phyloP scores from a whole-genome alignment of 2,797 vertebrate species.

The Mastacembelus armatus region DNA sequence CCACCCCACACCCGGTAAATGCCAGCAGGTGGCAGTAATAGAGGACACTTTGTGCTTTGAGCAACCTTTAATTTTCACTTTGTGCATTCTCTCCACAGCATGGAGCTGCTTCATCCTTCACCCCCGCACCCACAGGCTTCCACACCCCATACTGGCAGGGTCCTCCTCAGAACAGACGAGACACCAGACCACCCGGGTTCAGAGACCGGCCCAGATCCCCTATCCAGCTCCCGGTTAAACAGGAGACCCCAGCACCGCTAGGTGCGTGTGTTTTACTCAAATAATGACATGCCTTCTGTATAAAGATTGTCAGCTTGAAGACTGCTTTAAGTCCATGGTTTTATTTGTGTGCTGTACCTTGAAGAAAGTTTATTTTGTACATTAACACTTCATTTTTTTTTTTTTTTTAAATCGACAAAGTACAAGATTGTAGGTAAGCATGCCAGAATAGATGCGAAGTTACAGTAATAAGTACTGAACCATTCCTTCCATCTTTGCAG shows the following conservation, averaged over 20 bases:
- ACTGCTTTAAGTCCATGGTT: background rate
- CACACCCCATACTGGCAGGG: conserved; percentile 97
- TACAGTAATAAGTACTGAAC: no score
- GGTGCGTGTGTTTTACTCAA: conserved; percentile 71
- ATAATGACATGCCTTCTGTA: background rate
- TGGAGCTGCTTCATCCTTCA: conserved; percentile 93
- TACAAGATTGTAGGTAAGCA: no score
- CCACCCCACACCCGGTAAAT: background rate
- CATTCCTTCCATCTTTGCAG: no score
- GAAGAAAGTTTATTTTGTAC: no score
- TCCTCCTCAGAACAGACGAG: conserved; percentile 93
- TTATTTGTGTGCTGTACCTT: background rate
- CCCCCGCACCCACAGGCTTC: conserved; percentile 91
- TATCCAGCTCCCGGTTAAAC: conserved; percentile 92
- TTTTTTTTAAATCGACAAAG: no score
- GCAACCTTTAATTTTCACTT: conserved; percentile 40
- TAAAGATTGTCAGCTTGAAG: background rate
- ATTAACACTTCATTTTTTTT: no score
- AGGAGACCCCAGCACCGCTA: conserved; percentile 89
- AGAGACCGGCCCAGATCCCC: conserved; percentile 96
- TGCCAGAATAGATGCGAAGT: no score
- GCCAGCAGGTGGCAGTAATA: conserved; percentile 25
- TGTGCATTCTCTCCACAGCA: conserved; percentile 88
- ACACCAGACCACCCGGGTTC: conserved; percentile 90
- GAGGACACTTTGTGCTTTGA: conserved; percentile 3